Evolutionary conservation across 2,113 vertebrate species (phyloP).

Genomic region (Psophia crepitans): DNA sequence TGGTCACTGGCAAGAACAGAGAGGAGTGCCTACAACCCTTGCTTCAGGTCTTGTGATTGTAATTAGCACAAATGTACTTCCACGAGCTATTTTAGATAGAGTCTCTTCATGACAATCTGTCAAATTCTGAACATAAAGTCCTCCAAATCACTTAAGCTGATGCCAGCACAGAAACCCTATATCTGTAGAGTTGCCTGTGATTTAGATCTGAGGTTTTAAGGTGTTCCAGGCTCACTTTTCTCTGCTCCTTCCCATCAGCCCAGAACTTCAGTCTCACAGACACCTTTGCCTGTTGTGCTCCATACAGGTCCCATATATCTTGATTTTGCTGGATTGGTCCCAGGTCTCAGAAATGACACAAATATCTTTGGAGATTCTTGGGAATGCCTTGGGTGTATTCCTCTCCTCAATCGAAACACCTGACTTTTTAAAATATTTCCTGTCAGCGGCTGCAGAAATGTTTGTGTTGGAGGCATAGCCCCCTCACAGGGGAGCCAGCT

Average conservation of each 20-base stretch:
- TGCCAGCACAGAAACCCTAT: neutral
- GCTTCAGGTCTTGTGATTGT: neutral
- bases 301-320: neutral
- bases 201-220: neutral
- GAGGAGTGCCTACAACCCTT: neutral
- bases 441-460: neutral
- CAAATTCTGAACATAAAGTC: neutral
- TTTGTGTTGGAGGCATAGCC: neutral
- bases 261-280: neutral
- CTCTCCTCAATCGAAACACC: neutral
- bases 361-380: neutral
- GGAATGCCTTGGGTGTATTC: neutral
- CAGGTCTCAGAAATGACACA: neutral
- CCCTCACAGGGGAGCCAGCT: neutral
- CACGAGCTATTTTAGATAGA: neutral
- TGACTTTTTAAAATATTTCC: neutral
- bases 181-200: neutral
- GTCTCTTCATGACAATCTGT: neutral
- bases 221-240: neutral
- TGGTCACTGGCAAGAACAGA: neutral
- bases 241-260: neutral
- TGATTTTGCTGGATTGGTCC: neutral
- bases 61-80: neutral
- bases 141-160: neutral
- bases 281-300: neutral